Evolutionary conservation across 1,140 invertebrate species (phyloP).

Genomic region (Drosophila eugracilis): DNA sequence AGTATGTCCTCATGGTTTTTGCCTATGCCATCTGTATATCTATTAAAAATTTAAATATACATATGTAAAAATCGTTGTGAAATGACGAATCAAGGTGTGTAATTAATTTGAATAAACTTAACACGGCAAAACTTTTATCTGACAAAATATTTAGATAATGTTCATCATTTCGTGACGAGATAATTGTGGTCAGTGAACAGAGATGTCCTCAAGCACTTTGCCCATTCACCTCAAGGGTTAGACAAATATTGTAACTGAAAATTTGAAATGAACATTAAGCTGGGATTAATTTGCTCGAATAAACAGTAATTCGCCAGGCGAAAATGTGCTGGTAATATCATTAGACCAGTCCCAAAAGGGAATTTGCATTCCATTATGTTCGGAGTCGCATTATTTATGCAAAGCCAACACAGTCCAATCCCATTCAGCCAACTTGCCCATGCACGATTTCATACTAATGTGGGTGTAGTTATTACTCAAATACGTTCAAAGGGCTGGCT

Average conservation of each 20-base stretch:
- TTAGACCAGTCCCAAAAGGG: constrained; percentile 21
- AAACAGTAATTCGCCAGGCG: constrained; percentile 25
- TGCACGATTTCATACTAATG: constrained; percentile 29
- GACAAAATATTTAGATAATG: neutral
- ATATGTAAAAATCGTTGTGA: constrained; percentile 17
- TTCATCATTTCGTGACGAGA: neutral
- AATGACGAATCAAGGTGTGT: constrained; percentile 7
- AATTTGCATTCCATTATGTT: constrained; percentile 34
- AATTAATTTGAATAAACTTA: constrained; percentile 19
- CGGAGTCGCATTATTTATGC: constrained; percentile 29
- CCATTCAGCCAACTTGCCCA: constrained; percentile 18
- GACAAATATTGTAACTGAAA: constrained; percentile 5
- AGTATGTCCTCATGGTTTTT: no score
- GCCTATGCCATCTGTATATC: no score
- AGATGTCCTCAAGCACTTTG: neutral
- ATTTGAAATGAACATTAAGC: constrained; percentile 1
- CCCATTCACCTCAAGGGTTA: neutral
- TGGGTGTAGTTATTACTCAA: constrained; percentile 37
- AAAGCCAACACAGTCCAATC: constrained; percentile 27
- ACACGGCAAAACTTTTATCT: neutral
- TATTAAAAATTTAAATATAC: no score
- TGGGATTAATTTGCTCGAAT: constrained; percentile 21
- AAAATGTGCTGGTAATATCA: constrained; percentile 28
- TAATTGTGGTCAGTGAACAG: neutral
- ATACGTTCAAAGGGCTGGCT: neutral